phyloP scores from a whole-genome alignment of 2,113 vertebrate genomes.

The Dascyllus trimaculatus region DNA sequence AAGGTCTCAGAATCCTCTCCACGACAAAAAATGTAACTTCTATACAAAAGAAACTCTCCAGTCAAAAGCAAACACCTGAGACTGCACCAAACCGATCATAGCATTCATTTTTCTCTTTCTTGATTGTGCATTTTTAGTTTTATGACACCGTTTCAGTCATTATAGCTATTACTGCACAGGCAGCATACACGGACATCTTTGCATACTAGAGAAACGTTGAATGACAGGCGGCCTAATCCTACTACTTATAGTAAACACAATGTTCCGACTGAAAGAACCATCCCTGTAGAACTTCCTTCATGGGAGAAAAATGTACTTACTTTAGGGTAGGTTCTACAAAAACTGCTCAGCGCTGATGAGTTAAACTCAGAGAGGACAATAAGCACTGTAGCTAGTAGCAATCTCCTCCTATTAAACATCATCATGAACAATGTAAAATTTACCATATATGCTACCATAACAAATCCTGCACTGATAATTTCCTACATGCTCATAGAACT shows the following conservation, averaged over 20 bases:
- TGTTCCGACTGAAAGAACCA: too few species aligned
- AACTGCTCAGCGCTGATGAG: too few species aligned
- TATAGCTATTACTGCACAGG: not conserved
- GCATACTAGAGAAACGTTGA: not conserved
- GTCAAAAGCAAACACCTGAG: conserved; percentile 4
- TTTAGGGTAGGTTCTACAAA: too few species aligned
- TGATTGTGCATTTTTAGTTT: not conserved
- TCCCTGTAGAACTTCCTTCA: too few species aligned
- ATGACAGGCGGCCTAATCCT: not conserved
- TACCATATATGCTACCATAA: too few species aligned
- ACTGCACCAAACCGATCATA: not conserved
- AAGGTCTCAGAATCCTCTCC: not conserved
- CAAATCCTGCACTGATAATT: too few species aligned
- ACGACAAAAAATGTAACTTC: conserved; percentile 2
- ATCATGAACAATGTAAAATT: too few species aligned
- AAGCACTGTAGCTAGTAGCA: too few species aligned
- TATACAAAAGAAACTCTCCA: conserved; percentile 1
- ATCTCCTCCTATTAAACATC: too few species aligned
- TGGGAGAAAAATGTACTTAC: too few species aligned
- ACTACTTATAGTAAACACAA: conserved; percentile 12
- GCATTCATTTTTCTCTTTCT: not conserved
- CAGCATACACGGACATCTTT: not conserved
- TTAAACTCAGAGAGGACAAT: too few species aligned
- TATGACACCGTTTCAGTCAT: not conserved
- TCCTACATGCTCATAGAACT: too few species aligned